Evolutionary conservation across 2,888 invertebrate species (phyloP), one percentile per base, ranked within the genome.

Genomic region (Trachelus tabidus): DNA sequence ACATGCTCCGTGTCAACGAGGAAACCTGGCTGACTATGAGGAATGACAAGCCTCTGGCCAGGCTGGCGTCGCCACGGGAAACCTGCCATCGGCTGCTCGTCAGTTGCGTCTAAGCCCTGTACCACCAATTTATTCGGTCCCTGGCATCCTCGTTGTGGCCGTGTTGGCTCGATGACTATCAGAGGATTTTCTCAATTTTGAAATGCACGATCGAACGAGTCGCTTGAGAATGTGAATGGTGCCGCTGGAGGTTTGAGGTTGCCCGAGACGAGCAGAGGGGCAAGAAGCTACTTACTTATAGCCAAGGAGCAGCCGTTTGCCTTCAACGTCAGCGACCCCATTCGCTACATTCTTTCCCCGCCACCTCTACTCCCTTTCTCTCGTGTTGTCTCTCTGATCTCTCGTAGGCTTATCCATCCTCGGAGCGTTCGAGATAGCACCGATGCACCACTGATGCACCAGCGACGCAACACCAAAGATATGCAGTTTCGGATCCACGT

Each of bases 311-410:
- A 90, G 89, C 87, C 85, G 90, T 89, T 90, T 84, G 85, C 90
- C 90, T 90, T 90, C 90, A 88, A 87, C 89, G 89, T 85, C 88
- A 88, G 90, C 90, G 90, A 89, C 90, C 90, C 88, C 90, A 89
- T 90, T 90, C 85, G 88, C 88, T 85, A 86, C 90, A 90, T 89
- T 89, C 90, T 84, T 86, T 85, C 81, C 82, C 83, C 82, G 81
- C 82, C 81, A 77, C 78, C 80, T 73, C 69, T 76, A 35, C 71
- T 37, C 73, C 56, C 23, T 34, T 35, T 35, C 30, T 74, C 68
- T 69, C 73, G 34, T 34, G 30, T 77, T 30, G 56, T 68, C 34
- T 40, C 40, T 15, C 40, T 40, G 40, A 40, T 40, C 40, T 40
- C 40, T 56, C 4, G 40, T 56, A 23, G 40, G 23, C 40, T 23